These are phyloP conservation scores for Paralichthys olivaceus DNA, from an alignment of 2,113 vertebrate species.

Conservation along the genomic window DNA sequence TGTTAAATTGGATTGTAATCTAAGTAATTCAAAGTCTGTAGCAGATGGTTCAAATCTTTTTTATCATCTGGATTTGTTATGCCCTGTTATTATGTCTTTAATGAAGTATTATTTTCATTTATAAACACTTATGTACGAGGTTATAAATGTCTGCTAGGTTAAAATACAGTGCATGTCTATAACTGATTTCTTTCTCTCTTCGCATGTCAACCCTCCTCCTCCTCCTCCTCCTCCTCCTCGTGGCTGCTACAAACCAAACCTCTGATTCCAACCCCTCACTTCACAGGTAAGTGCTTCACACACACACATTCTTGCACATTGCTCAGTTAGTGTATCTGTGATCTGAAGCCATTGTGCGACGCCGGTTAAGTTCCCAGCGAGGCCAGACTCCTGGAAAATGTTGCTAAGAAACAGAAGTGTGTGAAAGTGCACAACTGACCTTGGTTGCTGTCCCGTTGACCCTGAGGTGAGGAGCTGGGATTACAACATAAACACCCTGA, in stretches of 20 bases:
- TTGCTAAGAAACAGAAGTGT: conserved; percentile 79
- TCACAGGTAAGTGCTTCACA: conserved; percentile 70
- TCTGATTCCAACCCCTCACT: conserved; percentile 32
- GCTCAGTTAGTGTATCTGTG: conserved; percentile 44
- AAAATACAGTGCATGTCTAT: not conserved
- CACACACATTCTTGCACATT: conserved; percentile 23
- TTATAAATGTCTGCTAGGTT: not conserved
- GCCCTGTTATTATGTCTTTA: not conserved
- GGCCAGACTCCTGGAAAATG: conserved; percentile 62
- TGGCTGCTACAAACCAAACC: conserved; percentile 18
- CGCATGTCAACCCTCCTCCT: conserved; percentile 46
- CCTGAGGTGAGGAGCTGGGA: conserved; percentile 61
- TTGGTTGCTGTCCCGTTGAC: conserved; percentile 68
- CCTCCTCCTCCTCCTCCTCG: not conserved
- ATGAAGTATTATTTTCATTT: not conserved
- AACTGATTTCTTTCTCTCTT: conserved; percentile 44
- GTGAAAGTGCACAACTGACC: conserved; percentile 69
- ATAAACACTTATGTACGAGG: not conserved
- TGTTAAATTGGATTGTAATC: not conserved
- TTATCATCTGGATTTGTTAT: not conserved
- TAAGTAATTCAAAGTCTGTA: conserved; percentile 2
- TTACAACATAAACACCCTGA: conserved; percentile 53
- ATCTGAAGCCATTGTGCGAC: conserved; percentile 39
- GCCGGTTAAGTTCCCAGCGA: conserved; percentile 36
- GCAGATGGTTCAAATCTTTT: not conserved